Conservation (phyloP, 2,888 invertebrate genomes). For the Tethea ocularis region DNA sequence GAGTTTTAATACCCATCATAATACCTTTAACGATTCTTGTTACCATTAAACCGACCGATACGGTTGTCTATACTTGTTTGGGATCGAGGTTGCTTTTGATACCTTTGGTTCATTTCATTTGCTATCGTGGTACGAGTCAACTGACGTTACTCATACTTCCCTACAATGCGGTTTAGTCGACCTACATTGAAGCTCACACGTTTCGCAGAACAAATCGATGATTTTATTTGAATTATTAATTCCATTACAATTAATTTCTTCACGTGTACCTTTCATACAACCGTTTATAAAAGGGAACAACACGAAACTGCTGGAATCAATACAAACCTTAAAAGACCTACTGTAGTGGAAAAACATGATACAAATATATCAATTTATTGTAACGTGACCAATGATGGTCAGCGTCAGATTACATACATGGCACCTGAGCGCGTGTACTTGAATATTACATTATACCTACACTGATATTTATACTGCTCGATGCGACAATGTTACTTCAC, state of each 20-base stretch:
- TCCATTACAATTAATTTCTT: neutral
- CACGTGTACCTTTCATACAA: neutral
- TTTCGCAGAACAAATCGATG: conserved; percentile 24
- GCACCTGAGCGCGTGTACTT: conserved; percentile 35
- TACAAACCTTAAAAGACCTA: neutral
- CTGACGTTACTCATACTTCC: conserved; percentile 25
- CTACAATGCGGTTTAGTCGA: conserved; percentile 32
- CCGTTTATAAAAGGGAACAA: neutral
- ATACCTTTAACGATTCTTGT: conserved; percentile 9
- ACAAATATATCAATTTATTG: conserved; percentile 38
- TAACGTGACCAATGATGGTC: conserved; percentile 50
- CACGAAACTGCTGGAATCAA: neutral
- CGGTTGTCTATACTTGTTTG: neutral
- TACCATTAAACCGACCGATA: neutral
- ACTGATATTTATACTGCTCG: neutral
- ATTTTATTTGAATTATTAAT: conserved; percentile 11
- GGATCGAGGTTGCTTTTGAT: neutral
- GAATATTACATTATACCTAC: neutral
- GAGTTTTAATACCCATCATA: conserved; percentile 13
- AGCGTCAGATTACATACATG: conserved; percentile 49
- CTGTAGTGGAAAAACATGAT: conserved; percentile 32
- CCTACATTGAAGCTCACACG: conserved; percentile 24
- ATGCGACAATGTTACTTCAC: conserved; percentile 3
- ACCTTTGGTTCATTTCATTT: conserved; percentile 1
- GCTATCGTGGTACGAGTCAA: neutral